Percentiles rank a stretch among this genome's conserved stretches.
Conservation (phyloP, 2,797 vertebrate genomes). For the Manis crassicaudata region DNA sequence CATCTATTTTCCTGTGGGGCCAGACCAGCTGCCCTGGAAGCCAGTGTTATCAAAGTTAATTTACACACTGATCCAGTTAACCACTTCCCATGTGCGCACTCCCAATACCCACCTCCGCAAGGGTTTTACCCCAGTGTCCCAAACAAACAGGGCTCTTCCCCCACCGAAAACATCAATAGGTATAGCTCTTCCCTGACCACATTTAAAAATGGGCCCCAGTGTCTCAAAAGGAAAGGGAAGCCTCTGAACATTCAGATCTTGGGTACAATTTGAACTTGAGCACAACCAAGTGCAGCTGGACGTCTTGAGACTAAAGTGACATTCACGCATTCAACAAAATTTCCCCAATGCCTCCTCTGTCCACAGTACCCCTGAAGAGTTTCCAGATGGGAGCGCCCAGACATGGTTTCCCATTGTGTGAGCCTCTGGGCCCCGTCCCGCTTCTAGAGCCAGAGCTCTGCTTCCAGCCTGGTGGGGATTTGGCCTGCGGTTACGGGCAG, state of each 20-base stretch:
- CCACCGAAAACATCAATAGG: neutral
- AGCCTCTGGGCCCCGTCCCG: neutral
- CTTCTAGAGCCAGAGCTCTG: neutral
- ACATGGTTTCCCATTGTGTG: neutral
- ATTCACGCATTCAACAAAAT: conserved; percentile 3
- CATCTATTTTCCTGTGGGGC: neutral
- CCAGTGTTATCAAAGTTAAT: neutral
- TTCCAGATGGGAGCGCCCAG: conserved; percentile 33
- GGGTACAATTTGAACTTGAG: conserved; percentile 27
- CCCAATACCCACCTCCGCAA: neutral
- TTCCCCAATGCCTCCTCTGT: conserved; percentile 61
- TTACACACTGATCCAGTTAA: neutral
- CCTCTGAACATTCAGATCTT: neutral
- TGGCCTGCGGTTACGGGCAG: neutral
- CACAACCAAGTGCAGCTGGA: conserved; percentile 47
- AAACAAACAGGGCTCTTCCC: neutral
- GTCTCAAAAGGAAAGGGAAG: conserved; percentile 18
- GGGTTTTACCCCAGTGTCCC: neutral
- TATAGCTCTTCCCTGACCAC: neutral
- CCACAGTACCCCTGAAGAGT: neutral
- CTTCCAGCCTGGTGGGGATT: neutral
- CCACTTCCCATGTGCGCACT: neutral
- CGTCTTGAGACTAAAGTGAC: conserved; percentile 2
- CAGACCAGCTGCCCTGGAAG: neutral
- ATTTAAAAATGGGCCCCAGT: neutral